Conservation (phyloP, 2,113 vertebrate genomes). For the Hipposideros armiger region DNA sequence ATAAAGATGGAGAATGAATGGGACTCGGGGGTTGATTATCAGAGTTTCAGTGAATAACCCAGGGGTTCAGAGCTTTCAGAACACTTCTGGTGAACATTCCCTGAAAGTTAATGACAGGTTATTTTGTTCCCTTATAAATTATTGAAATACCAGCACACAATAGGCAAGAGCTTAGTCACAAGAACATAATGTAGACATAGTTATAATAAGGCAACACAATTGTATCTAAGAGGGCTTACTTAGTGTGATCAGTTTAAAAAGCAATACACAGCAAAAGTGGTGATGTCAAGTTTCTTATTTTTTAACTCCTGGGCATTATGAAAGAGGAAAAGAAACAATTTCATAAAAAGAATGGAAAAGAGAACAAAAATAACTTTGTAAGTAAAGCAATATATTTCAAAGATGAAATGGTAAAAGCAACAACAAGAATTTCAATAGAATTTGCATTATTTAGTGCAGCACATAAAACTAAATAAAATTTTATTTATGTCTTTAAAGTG, state of each 20-base stretch:
- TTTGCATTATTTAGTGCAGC: neutral
- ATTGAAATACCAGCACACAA: constrained; percentile 39
- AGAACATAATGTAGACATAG: constrained; percentile 56
- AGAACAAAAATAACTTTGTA: neutral
- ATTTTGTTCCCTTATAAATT: constrained; percentile 65
- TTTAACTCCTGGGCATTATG: constrained; percentile 27
- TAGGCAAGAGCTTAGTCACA: constrained; percentile 55
- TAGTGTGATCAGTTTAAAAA: constrained; percentile 30
- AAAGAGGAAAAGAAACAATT: neutral
- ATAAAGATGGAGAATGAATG: constrained; percentile 60
- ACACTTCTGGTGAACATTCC: constrained; percentile 1
- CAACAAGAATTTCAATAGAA: neutral
- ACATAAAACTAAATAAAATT: neutral
- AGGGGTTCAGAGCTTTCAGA: constrained; percentile 51
- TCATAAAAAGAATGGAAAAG: neutral
- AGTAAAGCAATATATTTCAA: neutral
- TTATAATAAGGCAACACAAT: constrained; percentile 46
- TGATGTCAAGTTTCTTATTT: neutral
- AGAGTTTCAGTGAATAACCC: constrained; percentile 59
- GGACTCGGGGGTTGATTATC: neutral
- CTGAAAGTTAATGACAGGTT: constrained; percentile 71
- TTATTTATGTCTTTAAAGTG: neutral
- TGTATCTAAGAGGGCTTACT: constrained; percentile 42
- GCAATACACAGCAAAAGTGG: neutral
- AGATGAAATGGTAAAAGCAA: neutral